phyloP scores from a whole-genome alignment of 2,888 invertebrate genomes.

The Campaea margaritaria region DNA sequence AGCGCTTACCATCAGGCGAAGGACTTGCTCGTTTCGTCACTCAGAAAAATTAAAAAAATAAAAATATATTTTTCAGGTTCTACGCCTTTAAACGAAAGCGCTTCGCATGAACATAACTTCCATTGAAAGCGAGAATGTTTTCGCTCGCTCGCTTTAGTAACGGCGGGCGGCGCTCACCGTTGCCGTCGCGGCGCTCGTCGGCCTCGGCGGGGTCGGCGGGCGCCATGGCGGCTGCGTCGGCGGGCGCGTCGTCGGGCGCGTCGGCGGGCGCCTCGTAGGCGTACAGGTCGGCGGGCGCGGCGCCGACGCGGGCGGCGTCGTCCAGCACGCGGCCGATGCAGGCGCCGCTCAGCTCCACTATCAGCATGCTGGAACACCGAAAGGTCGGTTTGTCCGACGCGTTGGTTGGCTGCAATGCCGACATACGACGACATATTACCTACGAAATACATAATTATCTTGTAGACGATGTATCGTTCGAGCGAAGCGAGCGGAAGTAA shows the following conservation, averaged over 20 bases:
- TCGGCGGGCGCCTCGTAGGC: constrained; percentile 87
- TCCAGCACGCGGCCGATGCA: constrained; percentile 87
- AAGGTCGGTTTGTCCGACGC: not conserved
- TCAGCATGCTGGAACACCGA: constrained; percentile 84
- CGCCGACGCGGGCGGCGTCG: constrained; percentile 76
- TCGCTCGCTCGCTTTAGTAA: too few relatives aligned
- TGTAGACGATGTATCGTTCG: too few relatives aligned
- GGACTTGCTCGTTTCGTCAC: too few relatives aligned
- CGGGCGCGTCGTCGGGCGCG: constrained; percentile 30
- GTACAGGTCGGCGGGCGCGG: constrained; percentile 85
- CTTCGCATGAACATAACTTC: too few relatives aligned
- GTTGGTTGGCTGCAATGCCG: too few relatives aligned
- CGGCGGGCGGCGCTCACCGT: constrained; percentile 28
- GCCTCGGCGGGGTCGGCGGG: constrained; percentile 26
- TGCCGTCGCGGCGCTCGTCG: constrained; percentile 26
- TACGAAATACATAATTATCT: too few relatives aligned
- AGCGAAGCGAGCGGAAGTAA: constrained; percentile 22
- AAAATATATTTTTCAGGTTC: too few relatives aligned
- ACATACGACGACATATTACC: too few relatives aligned
- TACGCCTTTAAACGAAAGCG: too few relatives aligned
- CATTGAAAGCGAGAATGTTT: too few relatives aligned
- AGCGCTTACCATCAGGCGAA: too few relatives aligned
- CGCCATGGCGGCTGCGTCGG: constrained; percentile 53
- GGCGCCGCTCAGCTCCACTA: constrained; percentile 90
- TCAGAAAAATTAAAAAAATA: too few relatives aligned